These are phyloP conservation scores for Mus pahari DNA, from an alignment of 2,113 vertebrate species.

Conservation along the genomic window DNA sequence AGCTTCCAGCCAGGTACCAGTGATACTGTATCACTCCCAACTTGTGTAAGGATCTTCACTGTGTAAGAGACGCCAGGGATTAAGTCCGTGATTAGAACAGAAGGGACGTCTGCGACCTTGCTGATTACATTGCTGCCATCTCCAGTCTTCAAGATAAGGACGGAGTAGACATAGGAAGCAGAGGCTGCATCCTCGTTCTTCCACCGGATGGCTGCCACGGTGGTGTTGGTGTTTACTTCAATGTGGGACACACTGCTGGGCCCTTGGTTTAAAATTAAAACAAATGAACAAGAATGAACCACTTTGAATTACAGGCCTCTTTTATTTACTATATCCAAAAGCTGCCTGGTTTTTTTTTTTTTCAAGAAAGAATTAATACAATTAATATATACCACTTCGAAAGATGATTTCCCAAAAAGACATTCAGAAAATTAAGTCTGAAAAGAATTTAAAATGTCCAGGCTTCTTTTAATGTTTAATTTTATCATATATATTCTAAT, in stretches of 20 bases:
- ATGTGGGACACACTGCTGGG: slow-evolving; percentile 68
- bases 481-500: not conserved
- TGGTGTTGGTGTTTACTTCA: slow-evolving; percentile 54
- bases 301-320: not conserved
- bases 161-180: slow-evolving; percentile 46
- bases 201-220: slow-evolving; percentile 61
- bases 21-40: slow-evolving; percentile 61
- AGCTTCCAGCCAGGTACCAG: not conserved
- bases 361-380: slow-evolving; percentile 8
- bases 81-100: slow-evolving; percentile 44
- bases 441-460: slow-evolving; percentile 30
- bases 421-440: slow-evolving; percentile 49
- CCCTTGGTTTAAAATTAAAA: slow-evolving; percentile 54
- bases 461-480: not conserved
- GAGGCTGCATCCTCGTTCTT: slow-evolving; percentile 14
- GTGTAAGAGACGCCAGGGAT: slow-evolving; percentile 83
- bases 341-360: not conserved
- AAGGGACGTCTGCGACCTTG: not conserved
- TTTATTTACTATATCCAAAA: slow-evolving; percentile 14
- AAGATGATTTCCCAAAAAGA: slow-evolving; percentile 5
- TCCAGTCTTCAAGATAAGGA: not conserved
- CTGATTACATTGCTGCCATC: fast-evolving
- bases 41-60: slow-evolving; percentile 82
- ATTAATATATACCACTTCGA: not conserved
- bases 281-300: not conserved